A percentile compares a stretch with the other conserved stretches of the same genome.
Conservation (phyloP, 2,113 vertebrate genomes). For the Corydoras maculifer region DNA sequence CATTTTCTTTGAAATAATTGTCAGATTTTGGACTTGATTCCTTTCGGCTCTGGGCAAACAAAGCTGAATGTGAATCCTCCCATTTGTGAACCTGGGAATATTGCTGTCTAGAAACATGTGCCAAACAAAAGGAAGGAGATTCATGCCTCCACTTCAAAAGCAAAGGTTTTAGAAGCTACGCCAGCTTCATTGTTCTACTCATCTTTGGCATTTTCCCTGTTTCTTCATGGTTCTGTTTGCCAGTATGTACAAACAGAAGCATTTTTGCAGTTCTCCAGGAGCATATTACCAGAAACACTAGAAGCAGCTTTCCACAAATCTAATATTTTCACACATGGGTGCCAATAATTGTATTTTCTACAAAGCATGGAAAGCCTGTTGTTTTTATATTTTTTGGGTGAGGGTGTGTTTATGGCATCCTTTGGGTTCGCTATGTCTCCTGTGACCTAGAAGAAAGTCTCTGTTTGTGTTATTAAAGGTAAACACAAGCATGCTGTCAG, state of each 20-base stretch:
- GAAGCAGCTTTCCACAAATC: slow-evolving; percentile 62
- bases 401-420: too few relatives aligned
- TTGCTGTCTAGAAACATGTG: not conserved
- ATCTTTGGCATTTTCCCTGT: slow-evolving; percentile 44
- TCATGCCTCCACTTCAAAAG: slow-evolving; percentile 5
- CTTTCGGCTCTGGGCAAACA: not conserved
- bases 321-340: slow-evolving; percentile 66
- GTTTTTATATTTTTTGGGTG: not conserved
- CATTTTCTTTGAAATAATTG: not conserved
- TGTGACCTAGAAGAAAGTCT: slow-evolving; percentile 58
- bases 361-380: slow-evolving; percentile 53
- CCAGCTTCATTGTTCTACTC: slow-evolving; percentile 23
- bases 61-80: not conserved
- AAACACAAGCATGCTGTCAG: slow-evolving; percentile 57
- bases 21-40: not conserved
- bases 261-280: slow-evolving; percentile 46
- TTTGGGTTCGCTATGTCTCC: slow-evolving; percentile 41
- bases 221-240: slow-evolving; percentile 54
- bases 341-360: slow-evolving; percentile 65
- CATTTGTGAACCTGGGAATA: not conserved
- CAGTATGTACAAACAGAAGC: slow-evolving; percentile 49
- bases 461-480: slow-evolving; percentile 56
- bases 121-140: slow-evolving; percentile 2
- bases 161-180: slow-evolving; percentile 11
- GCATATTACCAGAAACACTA: slow-evolving; percentile 63